These are phyloP conservation scores for Notothenia rossii DNA, from an alignment of 2,113 vertebrate genomes.

Conservation along the genomic window DNA sequence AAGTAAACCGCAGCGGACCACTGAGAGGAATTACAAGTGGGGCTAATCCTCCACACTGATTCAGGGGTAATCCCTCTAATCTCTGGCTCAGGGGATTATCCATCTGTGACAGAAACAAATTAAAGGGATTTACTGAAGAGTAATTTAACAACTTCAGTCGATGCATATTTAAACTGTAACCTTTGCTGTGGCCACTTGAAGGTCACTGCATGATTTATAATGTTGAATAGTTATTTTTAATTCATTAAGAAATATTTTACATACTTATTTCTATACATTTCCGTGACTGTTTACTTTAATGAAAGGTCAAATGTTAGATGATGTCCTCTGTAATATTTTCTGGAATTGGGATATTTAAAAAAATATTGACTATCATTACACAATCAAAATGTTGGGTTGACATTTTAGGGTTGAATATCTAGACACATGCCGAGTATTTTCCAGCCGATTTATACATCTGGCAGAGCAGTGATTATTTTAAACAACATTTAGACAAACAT, in stretches of 20 bases:
- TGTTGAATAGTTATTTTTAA: background rate
- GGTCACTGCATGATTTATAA: background rate
- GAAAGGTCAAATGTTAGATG: background rate
- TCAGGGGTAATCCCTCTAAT: conserved; percentile 80
- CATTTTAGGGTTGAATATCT: background rate
- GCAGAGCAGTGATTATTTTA: background rate
- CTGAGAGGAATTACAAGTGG: conserved; percentile 44
- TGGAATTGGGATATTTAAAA: background rate
- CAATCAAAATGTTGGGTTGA: background rate
- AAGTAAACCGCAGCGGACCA: conserved; percentile 55
- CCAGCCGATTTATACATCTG: background rate
- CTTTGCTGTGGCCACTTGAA: conserved; percentile 15
- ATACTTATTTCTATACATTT: too few species aligned
- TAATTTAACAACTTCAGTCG: conserved; percentile 54
- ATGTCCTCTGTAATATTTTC: background rate
- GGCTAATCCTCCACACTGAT: conserved; percentile 68
- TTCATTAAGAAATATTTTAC: background rate
- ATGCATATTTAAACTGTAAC: background rate
- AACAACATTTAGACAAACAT: background rate
- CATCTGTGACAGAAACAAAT: conserved; percentile 72
- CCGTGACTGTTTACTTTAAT: background rate
- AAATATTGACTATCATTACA: background rate
- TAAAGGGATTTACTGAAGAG: conserved; percentile 68
- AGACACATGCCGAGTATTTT: background rate
- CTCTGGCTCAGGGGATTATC: conserved; percentile 75